Evolutionary conservation across 2,113 vertebrate genomes (phyloP), one percentile per base, ranked within the genome.

Genomic region (Columbina picui): DNA sequence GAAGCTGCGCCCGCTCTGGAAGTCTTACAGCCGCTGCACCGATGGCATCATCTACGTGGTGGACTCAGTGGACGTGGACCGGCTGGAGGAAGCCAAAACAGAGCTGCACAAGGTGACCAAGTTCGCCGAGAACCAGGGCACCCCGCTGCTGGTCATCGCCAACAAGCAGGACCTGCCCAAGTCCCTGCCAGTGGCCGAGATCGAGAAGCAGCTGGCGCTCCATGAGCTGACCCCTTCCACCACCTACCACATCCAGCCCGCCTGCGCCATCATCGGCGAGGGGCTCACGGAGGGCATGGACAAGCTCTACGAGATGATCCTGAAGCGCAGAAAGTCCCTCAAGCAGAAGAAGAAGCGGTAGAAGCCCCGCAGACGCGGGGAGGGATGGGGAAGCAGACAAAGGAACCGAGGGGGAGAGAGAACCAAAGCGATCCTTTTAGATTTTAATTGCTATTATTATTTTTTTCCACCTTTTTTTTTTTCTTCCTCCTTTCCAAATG

Each of bases 31-130:
- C 96, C 98, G 99, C 57, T 99, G 99, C 97, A 99, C 99, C 12
- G 99, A 99, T 57, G 99, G 99, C 63, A 99, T 99, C 97, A 99
- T 99, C 77, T 99, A 99, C 81, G 99, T 99, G 70, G 99, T 99
- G 98, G 99, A 99, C 98, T 99, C 99, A 0, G 99, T 99, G 95
- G 99, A 99, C 83, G 99, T 99, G 60, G 99, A 99, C 94, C 94
- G 99, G 71, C 97, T 99, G 95, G 99, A 99, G 97, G 99, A 99
- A 93, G 99, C 99, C 94, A 99, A 98, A 92, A 99, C 99, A 0
- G 99, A 99, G 77, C 98, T 99, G 91, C 99, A 99, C 97, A 99
- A 99, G 97, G 99, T 99, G 96, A 99, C 99, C 94, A 99, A 99
- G 97, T 99, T 99, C 63, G 98, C 99, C 3, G 99, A 99, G 98